phyloP scores from a whole-genome alignment of 2,113 vertebrate genomes.

The Eudyptes chrysolophus region DNA sequence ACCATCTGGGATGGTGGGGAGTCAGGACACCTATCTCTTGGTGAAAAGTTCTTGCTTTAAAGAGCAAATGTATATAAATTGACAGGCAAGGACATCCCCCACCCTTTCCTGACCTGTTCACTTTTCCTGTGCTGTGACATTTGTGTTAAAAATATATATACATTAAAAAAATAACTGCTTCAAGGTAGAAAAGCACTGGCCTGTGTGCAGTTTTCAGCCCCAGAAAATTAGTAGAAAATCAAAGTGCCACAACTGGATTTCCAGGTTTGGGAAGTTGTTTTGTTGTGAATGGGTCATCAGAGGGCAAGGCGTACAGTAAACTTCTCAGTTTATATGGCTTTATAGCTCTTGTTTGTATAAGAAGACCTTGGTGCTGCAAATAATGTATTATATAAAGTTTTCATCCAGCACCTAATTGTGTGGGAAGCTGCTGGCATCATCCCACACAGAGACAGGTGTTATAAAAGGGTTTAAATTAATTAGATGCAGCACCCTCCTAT shows the following conservation, averaged over 20 bases:
- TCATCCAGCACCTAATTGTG: background rate
- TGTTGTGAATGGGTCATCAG: background rate
- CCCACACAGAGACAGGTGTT: background rate
- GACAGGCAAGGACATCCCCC: background rate
- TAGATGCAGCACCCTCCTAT: fast-evolving
- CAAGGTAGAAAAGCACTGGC: background rate
- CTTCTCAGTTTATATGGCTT: background rate
- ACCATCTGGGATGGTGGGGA: background rate
- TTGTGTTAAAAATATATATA: background rate
- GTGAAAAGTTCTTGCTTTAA: background rate
- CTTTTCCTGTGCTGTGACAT: background rate
- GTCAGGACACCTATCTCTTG: background rate
- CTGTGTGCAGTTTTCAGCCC: background rate
- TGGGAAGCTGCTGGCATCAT: background rate
- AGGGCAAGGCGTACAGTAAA: fast-evolving
- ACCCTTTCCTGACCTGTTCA: background rate
- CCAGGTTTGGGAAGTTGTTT: background rate
- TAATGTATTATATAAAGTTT: background rate
- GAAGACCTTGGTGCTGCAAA: background rate
- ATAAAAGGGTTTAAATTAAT: background rate
- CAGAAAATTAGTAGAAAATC: background rate
- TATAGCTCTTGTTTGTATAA: background rate
- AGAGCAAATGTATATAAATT: background rate
- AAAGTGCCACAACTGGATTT: background rate
- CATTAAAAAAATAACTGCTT: background rate